phyloP scores from a whole-genome alignment of 2,113 vertebrate species.

The Gobiocypris rarus region DNA sequence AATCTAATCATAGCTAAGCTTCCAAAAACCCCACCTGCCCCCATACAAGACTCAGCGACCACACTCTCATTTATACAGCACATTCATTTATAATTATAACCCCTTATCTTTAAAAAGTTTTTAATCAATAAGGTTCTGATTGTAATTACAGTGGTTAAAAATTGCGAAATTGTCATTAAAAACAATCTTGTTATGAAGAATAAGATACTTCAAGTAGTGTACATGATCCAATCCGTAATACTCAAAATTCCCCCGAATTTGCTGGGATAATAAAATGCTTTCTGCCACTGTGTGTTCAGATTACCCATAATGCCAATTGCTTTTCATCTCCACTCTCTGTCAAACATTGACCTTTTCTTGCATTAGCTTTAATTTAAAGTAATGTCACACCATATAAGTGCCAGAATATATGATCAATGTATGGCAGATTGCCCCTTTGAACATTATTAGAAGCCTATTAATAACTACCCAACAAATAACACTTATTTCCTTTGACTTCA shows the following conservation, averaged over 20 bases:
- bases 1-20: constrained; percentile 37
- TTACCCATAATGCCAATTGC: constrained; percentile 21
- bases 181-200: neutral
- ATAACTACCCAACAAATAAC: neutral
- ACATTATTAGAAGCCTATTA: constrained; percentile 23
- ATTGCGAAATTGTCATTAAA: neutral
- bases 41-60: neutral
- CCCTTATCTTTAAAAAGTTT: neutral
- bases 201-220: neutral
- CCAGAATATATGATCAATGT: constrained; percentile 21
- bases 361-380: constrained; percentile 28
- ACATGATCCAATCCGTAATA: neutral
- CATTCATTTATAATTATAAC: constrained; percentile 9
- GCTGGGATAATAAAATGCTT: neutral
- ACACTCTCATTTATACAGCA: neutral
- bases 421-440: constrained; percentile 1
- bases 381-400: constrained; percentile 22
- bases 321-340: constrained; percentile 31
- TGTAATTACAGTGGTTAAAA: neutral
- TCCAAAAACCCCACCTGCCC: constrained; percentile 8
- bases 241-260: neutral
- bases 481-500: constrained; percentile 9
- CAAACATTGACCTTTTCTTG: constrained; percentile 50
- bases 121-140: neutral
- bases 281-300: neutral